phyloP scores from a whole-genome alignment of 2,113 vertebrate species.

The Pedionomus torquatus region DNA sequence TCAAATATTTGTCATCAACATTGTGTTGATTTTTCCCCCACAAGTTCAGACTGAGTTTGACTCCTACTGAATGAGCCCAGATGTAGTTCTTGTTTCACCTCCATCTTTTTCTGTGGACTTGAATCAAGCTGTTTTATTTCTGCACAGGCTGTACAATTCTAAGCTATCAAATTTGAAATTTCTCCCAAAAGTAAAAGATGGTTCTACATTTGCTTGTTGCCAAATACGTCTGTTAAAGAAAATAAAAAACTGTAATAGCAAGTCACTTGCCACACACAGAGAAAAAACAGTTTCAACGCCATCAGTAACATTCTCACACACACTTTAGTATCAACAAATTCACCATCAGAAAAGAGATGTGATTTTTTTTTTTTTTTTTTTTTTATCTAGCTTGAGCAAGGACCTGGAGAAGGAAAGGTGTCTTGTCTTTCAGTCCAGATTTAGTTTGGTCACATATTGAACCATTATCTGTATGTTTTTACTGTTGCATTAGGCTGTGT shows the following conservation, averaged over 20 bases:
- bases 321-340: background rate
- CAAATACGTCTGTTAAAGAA: background rate
- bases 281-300: background rate
- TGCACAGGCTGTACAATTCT: background rate
- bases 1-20: background rate
- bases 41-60: background rate
- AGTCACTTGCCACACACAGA: background rate
- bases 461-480: background rate
- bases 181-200: background rate
- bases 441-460: background rate
- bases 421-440: background rate
- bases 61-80: background rate
- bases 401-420: background rate
- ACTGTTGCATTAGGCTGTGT: background rate
- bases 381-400: background rate
- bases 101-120: background rate
- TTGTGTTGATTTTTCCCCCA: background rate
- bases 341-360: background rate
- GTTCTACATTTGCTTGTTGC: background rate
- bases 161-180: background rate
- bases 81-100: background rate
- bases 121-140: background rate
- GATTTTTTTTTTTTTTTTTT: too few relatives aligned
- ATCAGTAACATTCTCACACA: background rate
- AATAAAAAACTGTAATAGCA: background rate